Evolutionary conservation across 2,113 vertebrate genomes (phyloP), one percentile per base, ranked within the genome.

Genomic region (Podilymbus podiceps): DNA sequence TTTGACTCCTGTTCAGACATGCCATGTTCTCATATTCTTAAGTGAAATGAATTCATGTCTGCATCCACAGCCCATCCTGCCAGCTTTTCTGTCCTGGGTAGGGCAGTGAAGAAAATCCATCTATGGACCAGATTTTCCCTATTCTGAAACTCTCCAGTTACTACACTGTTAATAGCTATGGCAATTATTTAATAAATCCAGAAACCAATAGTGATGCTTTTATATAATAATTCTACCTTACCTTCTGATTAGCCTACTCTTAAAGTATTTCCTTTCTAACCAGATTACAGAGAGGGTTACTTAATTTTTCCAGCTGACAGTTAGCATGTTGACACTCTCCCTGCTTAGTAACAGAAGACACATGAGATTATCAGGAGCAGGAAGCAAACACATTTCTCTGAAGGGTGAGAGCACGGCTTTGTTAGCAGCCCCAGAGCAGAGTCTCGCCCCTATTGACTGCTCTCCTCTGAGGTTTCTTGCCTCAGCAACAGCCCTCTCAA

Each of bases 301-400:
- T 76, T 75, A 78, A 76, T 89, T 96, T 96, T 95, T 95, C 89
- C 89, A 82, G 46, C 58, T 89, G 66, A 88, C 84, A 79, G 71
- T 87, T 81, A 93, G 60, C 31, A 11, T 92, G 91, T 85, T 95
- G 90, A 89, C 91, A 87, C 47, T 60, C 46, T 81, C 73, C 7
- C 62, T 89, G 69, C 89, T 94, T 88, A 96, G 90, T 92, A 93
- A 94, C 83, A 90, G 71, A 92, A 94, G 83, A 95, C 77, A 90
- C 90, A 87, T 66, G 90, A 95, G 95, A 95, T 73, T 85, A 89
- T 63, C 17, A 11, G 49, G 53, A 91, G 80, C 58, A 89, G 62
- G 86, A 96, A 88, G 77, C 62, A 93, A 93, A 82, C 71, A 14
- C 46, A 47, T 76, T 87, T 93, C 58, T 92, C 46, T 55, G 42